phyloP scores from a whole-genome alignment of 2,888 invertebrate genomes.

The Tethea ocularis region DNA sequence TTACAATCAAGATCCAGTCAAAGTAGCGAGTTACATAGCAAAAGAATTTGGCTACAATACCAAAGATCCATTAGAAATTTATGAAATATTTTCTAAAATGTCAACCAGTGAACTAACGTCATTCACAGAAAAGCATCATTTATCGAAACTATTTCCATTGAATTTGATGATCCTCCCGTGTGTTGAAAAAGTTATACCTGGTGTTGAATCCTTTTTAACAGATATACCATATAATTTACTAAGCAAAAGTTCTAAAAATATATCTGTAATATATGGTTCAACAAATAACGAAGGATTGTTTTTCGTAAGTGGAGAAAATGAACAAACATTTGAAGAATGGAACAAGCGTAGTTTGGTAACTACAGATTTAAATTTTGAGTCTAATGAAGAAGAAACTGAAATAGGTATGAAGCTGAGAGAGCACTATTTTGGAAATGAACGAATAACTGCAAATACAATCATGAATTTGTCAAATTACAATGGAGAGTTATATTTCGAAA shows the following conservation, averaged over 20 bases:
- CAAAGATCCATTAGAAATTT: constrained; percentile 50
- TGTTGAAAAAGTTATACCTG: constrained; percentile 53
- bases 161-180: constrained; percentile 56
- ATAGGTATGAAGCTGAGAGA: constrained; percentile 49
- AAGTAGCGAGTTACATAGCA: constrained; percentile 50
- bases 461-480: constrained; percentile 52
- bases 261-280: constrained; percentile 43
- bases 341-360: constrained; percentile 52
- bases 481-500: constrained; percentile 58
- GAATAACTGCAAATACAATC: constrained; percentile 54
- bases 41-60: constrained; percentile 49
- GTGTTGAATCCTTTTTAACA: constrained; percentile 49
- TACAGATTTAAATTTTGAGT: constrained; percentile 53
- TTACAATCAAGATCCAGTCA: constrained; percentile 50
- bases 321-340: constrained; percentile 40
- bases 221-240: constrained; percentile 58
- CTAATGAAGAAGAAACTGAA: constrained; percentile 39
- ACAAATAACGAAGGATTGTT: constrained; percentile 57
- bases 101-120: constrained; percentile 41
- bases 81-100: constrained; percentile 49
- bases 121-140: constrained; percentile 15
- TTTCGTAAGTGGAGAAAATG: constrained; percentile 39
- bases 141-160: constrained; percentile 40
- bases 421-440: constrained; percentile 69
- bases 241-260: constrained; percentile 37